Percentiles rank a stretch among this genome's conserved stretches.
phyloP scores from a whole-genome alignment of 1,140 invertebrate genomes.

The Papilio glaucus region DNA sequence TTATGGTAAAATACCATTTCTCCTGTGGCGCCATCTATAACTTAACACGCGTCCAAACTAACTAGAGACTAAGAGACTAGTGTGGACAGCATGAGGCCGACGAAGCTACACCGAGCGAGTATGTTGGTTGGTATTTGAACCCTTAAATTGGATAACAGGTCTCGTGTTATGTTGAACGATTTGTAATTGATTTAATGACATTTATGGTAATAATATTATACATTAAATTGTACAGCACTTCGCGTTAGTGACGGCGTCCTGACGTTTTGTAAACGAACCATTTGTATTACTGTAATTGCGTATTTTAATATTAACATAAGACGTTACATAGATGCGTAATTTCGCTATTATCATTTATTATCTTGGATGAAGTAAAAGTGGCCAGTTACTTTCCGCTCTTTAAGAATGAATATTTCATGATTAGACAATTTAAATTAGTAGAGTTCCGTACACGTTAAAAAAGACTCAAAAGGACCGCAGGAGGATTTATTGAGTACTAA shows the following conservation, averaged over 20 bases:
- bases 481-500: too few species aligned
- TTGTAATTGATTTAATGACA: not conserved
- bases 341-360: slow-evolving; percentile 9
- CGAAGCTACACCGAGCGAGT: too few species aligned
- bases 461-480: too few species aligned
- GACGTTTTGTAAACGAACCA: slow-evolving; percentile 3
- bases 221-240: not conserved
- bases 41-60: too few species aligned
- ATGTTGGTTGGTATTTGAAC: too few species aligned
- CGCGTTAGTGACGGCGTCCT: not conserved
- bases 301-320: not conserved
- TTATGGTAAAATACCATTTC: too few species aligned
- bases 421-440: not conserved
- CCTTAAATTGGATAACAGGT: too few species aligned
- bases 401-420: not conserved
- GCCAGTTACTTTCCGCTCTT: not conserved
- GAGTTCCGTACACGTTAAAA: slow-evolving; percentile 1
- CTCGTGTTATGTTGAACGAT: too few species aligned
- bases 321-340: too few species aligned
- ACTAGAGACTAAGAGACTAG: too few species aligned
- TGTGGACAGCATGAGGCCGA: too few species aligned
- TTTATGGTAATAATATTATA: not conserved
- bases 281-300: not conserved
- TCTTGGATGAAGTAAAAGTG: slow-evolving; percentile 11
- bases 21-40: too few species aligned